phyloP scores from a whole-genome alignment of 2,888 invertebrate species.

The Hartigia nigra region DNA sequence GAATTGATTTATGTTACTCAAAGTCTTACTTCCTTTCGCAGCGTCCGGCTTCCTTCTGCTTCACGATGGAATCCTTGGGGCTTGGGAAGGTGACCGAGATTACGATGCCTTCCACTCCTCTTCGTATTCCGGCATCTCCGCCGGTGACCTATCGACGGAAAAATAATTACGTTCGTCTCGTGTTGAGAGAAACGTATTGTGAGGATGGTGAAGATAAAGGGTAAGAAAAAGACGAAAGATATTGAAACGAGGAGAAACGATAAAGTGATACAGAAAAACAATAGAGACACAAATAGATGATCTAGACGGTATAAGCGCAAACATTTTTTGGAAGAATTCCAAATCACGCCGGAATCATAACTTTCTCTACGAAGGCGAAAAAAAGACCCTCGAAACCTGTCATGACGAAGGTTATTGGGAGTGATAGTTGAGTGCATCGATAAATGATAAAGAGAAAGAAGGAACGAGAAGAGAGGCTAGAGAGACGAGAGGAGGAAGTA shows the following conservation, averaged over 20 bases:
- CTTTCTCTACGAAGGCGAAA: neutral
- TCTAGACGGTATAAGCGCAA: neutral
- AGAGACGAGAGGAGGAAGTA: no score
- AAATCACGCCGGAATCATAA: neutral
- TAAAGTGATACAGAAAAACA: neutral
- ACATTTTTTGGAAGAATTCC: conserved; percentile 2
- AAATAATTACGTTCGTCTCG: neutral
- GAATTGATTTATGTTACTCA: conserved; percentile 48
- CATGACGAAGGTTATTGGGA: neutral
- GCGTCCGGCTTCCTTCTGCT: conserved; percentile 22
- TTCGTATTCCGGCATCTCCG: neutral
- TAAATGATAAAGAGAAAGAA: neutral
- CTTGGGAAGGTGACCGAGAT: neutral
- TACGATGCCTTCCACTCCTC: neutral
- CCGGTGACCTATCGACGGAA: neutral
- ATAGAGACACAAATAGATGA: neutral
- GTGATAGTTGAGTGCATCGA: neutral
- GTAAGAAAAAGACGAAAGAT: neutral
- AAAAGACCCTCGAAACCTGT: neutral
- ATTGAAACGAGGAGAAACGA: neutral
- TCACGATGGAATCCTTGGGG: neutral
- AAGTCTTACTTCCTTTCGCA: conserved; percentile 28
- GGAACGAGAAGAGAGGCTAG: neutral
- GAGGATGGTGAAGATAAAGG: neutral
- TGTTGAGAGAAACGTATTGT: neutral